Base-by-base conservation (phyloP, 2,797 vertebrate genomes). In the Sparus aurata region DNA sequence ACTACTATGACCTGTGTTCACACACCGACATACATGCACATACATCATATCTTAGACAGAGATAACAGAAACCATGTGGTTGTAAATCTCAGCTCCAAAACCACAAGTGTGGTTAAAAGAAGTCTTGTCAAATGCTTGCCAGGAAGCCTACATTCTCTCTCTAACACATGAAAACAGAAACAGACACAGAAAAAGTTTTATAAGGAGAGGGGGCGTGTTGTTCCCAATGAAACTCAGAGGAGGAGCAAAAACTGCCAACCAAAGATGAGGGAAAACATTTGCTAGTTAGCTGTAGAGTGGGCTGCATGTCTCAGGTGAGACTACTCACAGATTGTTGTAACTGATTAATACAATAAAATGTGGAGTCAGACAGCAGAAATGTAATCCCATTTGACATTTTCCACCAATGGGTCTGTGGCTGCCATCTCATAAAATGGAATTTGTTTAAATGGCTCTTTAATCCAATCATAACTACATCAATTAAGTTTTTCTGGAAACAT, bases 71-170 rank as follows among this genome's bases (percentile, higher is more conserved):
- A 85, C 71, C 79, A 91, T 62, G 34, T 86, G 86, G 74, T 63
- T 60, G 67, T 81, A 87, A 87, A 87, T 85, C 85, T 81, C 60
- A 67, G 70, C 63, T 50, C 69, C 43, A 73, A 86, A 90, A 89
- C 85, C 65, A 8, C 75, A 85, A 70, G 66, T 68, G 82, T 63
- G 71, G 77, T 71, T 73, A 53, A 49, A 70, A 79, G 38, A 73
- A 77, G 63, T 12, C n/a, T 63, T 15, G 50, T 50, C 0, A 61
- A 74, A 76, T 45, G 13, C 62, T 69, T 71, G 54, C 68, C 67
- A 80, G 27, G 50, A 82, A 59, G 43, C 43, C 11, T 52, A 30
- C 12, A 27, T 20, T 49, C 46, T 45, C 45, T 45, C 43, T 45
- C 45, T 17, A 16, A 16, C 18, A 54, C 22, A 46, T 25, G 12